Percentiles rank a stretch among this genome's conserved stretches.
Conservation (phyloP, 2,888 invertebrate genomes). For the Machimus rusticus region DNA sequence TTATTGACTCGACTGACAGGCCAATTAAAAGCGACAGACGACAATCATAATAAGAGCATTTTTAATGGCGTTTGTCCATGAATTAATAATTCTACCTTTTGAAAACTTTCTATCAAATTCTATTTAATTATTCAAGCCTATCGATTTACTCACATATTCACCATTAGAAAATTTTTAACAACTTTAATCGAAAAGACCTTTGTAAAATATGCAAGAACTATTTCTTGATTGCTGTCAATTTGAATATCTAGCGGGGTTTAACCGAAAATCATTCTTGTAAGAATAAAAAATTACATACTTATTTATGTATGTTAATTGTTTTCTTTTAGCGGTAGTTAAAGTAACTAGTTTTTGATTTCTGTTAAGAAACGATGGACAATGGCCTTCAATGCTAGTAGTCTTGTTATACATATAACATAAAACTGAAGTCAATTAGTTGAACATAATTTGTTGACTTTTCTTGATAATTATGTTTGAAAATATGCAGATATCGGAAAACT, state of each 20-base stretch:
- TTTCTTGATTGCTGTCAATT: background rate
- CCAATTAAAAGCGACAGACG: background rate
- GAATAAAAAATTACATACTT: background rate
- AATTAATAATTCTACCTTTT: background rate
- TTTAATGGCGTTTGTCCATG: background rate
- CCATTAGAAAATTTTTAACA: background rate
- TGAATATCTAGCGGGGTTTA: background rate
- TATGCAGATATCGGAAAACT: too few species aligned
- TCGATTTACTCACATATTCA: background rate
- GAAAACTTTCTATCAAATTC: background rate
- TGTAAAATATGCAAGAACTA: background rate
- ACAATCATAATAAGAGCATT: background rate
- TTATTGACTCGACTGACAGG: background rate
- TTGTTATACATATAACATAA: too few species aligned
- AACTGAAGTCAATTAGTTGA: too few species aligned
- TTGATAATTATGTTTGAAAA: background rate
- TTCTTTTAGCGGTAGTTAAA: background rate
- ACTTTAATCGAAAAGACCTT: background rate
- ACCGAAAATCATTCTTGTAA: background rate
- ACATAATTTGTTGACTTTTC: too few species aligned
- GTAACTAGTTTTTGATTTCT: background rate
- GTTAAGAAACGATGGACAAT: background rate
- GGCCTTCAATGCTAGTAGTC: too few species aligned
- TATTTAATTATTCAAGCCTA: background rate
- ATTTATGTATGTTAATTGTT: background rate